A percentile compares a stretch with the other conserved stretches of the same genome.
These are phyloP conservation scores for Asarcornis scutulata DNA, from an alignment of 2,113 vertebrate genomes.

Conservation along the genomic window DNA sequence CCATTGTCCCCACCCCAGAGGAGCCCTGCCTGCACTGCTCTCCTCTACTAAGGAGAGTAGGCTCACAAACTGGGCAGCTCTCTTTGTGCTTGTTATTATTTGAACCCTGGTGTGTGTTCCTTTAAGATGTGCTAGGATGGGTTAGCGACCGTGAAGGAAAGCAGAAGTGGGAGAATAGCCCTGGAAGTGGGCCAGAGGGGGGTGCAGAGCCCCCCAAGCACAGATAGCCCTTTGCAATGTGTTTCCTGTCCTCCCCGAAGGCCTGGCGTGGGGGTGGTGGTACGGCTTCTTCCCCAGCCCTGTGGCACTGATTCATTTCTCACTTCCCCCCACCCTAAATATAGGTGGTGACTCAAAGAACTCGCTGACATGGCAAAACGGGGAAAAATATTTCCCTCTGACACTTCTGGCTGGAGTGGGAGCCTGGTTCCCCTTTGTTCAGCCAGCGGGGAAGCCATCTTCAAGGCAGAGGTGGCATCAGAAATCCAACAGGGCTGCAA, in stretches of 20 bases:
- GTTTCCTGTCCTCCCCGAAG: slow-evolving; percentile 65
- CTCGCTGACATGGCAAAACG: slow-evolving; percentile 70
- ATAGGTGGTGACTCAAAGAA: slow-evolving; percentile 67
- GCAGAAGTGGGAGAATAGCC: slow-evolving; percentile 74
- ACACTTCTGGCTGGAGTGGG: slow-evolving; percentile 5
- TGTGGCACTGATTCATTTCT: slow-evolving; percentile 63
- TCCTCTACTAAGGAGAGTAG: not conserved
- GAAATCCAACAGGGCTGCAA: not conserved
- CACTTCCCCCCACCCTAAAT: slow-evolving; percentile 79
- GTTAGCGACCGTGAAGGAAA: slow-evolving; percentile 10
- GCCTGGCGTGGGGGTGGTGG: not conserved
- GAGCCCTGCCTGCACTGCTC: not conserved
- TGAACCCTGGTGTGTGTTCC: not conserved
- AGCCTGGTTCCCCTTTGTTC: slow-evolving; percentile 74
- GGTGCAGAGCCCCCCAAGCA: slow-evolving; percentile 27
- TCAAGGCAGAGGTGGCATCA: not conserved
- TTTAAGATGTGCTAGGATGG: slow-evolving; percentile 15
- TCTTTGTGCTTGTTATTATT: not conserved
- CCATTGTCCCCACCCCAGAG: not conserved
- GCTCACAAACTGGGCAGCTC: not conserved
- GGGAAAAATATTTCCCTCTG: slow-evolving; percentile 55
- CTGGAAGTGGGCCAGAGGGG: not conserved
- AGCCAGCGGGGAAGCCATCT: not conserved
- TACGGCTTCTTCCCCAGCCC: slow-evolving; percentile 27
- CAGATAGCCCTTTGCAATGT: slow-evolving; percentile 67